These are phyloP conservation scores for Xylota sylvarum DNA, from an alignment of 2,888 invertebrate genomes.

Conservation along the genomic window DNA sequence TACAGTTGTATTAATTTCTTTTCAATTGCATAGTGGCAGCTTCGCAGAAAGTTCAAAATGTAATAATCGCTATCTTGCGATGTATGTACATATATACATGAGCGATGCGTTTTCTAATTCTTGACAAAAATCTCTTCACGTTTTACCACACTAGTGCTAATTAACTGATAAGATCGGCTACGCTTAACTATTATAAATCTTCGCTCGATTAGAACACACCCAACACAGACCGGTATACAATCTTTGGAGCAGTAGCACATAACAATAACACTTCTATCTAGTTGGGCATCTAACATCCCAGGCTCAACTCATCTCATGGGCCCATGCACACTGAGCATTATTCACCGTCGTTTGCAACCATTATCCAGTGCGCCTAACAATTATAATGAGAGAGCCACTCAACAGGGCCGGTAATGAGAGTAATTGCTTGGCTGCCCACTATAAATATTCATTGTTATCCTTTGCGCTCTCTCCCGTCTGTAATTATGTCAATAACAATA, in stretches of 20 bases:
- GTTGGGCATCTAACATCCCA: slow-evolving; percentile 51
- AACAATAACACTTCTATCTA: slow-evolving; percentile 46
- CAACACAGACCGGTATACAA: background rate
- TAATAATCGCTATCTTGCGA: no score
- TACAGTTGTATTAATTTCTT: no score
- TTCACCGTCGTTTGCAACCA: slow-evolving; percentile 58
- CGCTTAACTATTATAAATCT: slow-evolving; percentile 43
- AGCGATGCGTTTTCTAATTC: background rate
- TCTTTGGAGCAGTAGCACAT: background rate
- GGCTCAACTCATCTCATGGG: slow-evolving; percentile 56
- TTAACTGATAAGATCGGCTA: slow-evolving; percentile 42
- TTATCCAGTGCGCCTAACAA: slow-evolving; percentile 61
- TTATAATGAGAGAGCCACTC: slow-evolving; percentile 66
- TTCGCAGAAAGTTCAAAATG: no score
- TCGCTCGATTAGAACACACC: slow-evolving; percentile 46
- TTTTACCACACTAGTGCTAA: slow-evolving; percentile 23
- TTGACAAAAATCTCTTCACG: slow-evolving; percentile 3
- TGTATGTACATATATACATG: no score
- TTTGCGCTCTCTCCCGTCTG: slow-evolving; percentile 75
- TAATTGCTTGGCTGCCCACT: slow-evolving; percentile 77
- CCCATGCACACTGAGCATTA: slow-evolving; percentile 62
- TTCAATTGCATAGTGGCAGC: no score
- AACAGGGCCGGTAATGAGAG: slow-evolving; percentile 71
- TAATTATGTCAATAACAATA: slow-evolving; percentile 81
- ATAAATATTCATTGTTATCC: slow-evolving; percentile 78